Evolutionary conservation across 1,140 invertebrate species (phyloP).

Genomic region (Penaeus vannamei): DNA sequence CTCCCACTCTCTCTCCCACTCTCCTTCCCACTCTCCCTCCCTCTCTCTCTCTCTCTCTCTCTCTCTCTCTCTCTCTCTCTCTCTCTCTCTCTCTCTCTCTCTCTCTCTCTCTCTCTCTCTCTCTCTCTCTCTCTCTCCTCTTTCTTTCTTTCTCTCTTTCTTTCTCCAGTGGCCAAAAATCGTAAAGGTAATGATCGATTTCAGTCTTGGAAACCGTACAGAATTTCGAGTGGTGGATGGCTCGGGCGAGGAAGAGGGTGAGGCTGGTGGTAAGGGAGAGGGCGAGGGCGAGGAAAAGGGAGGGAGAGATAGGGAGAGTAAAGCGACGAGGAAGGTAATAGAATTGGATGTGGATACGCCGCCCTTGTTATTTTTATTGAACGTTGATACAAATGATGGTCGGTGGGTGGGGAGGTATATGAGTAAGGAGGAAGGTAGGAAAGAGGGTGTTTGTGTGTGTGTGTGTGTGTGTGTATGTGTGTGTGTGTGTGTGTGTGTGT

Average conservation of each 20-base stretch:
- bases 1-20: not conserved
- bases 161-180: no score
- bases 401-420: no score
- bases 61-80: not conserved
- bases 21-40: not conserved
- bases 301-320: not conserved
- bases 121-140: no score
- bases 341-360: not conserved
- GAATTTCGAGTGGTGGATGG: not conserved
- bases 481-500: no score
- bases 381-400: no score
- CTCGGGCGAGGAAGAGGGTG: no score
- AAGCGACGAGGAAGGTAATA: not conserved
- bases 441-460: no score
- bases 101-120: not conserved
- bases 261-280: not conserved
- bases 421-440: no score
- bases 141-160: not conserved
- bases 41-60: not conserved
- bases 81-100: not conserved
- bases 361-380: no score
- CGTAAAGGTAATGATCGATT: no score
- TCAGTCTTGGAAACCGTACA: no score
- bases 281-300: not conserved
- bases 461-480: no score